Conservation (phyloP, 1,140 invertebrate species). For the Phymorhynchus buccinoides region DNA sequence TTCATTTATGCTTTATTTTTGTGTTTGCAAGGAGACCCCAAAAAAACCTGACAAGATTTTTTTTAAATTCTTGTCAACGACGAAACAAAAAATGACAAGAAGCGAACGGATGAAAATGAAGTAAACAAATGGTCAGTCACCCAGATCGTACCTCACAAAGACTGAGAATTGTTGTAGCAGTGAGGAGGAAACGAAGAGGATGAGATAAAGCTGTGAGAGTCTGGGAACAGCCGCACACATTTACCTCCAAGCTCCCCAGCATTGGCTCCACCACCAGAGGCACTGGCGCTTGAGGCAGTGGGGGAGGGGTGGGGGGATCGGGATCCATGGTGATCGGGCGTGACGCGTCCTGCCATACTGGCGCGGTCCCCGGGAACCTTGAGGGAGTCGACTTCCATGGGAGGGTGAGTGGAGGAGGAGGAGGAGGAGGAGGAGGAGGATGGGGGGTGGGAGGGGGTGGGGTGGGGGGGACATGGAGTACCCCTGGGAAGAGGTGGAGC, state of each 20-base stretch:
- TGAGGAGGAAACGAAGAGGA: constrained; percentile 14
- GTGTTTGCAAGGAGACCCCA: not conserved
- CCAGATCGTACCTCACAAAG: constrained; percentile 40
- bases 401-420: not conserved
- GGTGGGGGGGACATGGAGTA: not conserved
- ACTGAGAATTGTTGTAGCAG: constrained; percentile 17
- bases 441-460: not conserved
- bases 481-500: constrained; percentile 19
- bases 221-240: constrained; percentile 25
- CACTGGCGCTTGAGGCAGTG: constrained; percentile 15
- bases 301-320: constrained; percentile 18
- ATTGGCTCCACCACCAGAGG: not conserved
- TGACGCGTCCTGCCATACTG: constrained; percentile 23
- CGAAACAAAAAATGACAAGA: not conserved
- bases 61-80: not conserved
- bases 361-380: not conserved
- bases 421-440: not conserved
- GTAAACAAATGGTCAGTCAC: not conserved
- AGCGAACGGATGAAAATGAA: not conserved
- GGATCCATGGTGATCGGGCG: constrained; percentile 23
- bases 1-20: not conserved
- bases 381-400: constrained; percentile 18
- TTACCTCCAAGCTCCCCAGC: constrained; percentile 35
- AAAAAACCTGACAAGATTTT: not conserved
- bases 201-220: constrained; percentile 31